phyloP scores from a whole-genome alignment of 2,113 vertebrate species.

The Ceyx margarethae region DNA sequence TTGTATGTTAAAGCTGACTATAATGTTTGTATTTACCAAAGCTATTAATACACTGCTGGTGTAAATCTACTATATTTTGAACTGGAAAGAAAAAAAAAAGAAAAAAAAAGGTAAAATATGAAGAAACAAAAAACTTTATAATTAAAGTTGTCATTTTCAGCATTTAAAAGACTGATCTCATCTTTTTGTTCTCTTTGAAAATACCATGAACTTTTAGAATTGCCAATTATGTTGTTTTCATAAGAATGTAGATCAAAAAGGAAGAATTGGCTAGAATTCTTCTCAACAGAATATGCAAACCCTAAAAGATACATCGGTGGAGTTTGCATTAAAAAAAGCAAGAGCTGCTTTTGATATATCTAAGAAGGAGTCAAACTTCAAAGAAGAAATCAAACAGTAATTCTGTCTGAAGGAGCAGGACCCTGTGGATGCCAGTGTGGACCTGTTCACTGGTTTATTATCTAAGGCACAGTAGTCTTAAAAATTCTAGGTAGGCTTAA shows the following conservation, averaged over 20 bases:
- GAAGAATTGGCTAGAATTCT: not conserved
- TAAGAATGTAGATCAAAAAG: not conserved
- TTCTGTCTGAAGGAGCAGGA: not conserved
- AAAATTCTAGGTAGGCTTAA: not conserved
- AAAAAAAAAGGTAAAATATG: not conserved
- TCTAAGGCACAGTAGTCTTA: not conserved
- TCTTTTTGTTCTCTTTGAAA: not conserved
- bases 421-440: not conserved
- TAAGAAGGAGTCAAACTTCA: not conserved
- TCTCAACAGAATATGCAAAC: not conserved
- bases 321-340: not conserved
- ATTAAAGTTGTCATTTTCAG: constrained; percentile 51
- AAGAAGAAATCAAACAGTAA: not conserved
- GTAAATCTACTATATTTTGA: constrained; percentile 27
- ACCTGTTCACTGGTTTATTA: not conserved
- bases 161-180: not conserved
- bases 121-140: constrained; percentile 22
- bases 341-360: not conserved
- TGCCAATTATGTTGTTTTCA: not conserved
- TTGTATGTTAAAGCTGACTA: not conserved
- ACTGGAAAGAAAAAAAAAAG: not conserved
- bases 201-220: not conserved
- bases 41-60: constrained; percentile 7
- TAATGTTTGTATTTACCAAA: constrained; percentile 29
- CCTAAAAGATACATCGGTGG: not conserved